Percentiles rank a stretch among this genome's conserved stretches.
phyloP scores from a whole-genome alignment of 2,888 invertebrate genomes.

The Catocala sponsa region DNA sequence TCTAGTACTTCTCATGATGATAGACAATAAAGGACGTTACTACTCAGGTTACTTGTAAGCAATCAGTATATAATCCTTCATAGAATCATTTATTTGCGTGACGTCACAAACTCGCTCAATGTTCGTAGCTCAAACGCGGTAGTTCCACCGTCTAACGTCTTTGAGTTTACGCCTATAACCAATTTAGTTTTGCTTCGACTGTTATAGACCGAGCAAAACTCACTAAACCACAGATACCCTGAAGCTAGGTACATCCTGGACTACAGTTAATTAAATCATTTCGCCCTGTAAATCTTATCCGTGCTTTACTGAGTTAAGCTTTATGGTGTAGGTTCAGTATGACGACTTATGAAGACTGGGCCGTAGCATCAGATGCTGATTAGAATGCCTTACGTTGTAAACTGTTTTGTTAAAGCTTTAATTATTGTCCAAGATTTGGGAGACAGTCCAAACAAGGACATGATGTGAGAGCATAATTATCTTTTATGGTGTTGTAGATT shows the following conservation, averaged over 20 bases:
- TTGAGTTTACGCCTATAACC: no score
- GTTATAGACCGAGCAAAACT: neutral
- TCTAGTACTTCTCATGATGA: no score
- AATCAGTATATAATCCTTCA: no score
- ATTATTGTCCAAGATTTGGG: neutral
- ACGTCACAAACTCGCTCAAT: no score
- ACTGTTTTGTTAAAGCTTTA: constrained; percentile 1
- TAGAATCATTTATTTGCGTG: no score
- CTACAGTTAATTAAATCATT: constrained; percentile 40
- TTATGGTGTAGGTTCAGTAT: constrained; percentile 16
- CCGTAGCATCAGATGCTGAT: constrained; percentile 11
- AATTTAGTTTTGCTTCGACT: constrained; percentile 8
- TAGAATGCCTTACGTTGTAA: neutral
- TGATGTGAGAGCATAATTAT: neutral
- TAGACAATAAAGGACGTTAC: no score
- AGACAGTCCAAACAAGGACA: neutral
- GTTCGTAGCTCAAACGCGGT: no score
- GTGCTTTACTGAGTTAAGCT: constrained; percentile 22
- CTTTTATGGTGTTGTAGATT: no score
- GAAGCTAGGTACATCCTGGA: constrained; percentile 15
- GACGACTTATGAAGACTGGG: constrained; percentile 17
- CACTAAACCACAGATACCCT: constrained; percentile 6
- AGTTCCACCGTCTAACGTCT: no score
- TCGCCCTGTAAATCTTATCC: constrained; percentile 25
- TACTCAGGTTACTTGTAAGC: no score